Evolutionary conservation across 2,888 invertebrate genomes (phyloP).

Genomic region (Strigamia maritima): DNA sequence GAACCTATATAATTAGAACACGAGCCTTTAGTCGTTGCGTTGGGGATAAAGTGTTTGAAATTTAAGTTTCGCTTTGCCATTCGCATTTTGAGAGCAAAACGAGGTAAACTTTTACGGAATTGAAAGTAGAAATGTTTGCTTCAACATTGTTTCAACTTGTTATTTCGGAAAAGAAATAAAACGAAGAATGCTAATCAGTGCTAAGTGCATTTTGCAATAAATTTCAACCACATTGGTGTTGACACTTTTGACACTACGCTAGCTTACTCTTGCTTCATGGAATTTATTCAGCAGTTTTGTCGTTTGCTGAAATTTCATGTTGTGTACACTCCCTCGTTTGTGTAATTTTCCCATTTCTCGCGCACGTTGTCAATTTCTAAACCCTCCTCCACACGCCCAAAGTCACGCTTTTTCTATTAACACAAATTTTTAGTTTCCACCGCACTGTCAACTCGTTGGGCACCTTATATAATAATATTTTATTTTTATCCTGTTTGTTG

Average conservation of each 20-base stretch:
- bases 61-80: not conserved
- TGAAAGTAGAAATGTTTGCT: conserved; percentile 6
- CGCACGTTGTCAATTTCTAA: not conserved
- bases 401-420: not conserved
- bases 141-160: not conserved
- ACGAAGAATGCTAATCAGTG: conserved; percentile 31
- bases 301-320: conserved; percentile 19
- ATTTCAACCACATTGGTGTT: conserved; percentile 3
- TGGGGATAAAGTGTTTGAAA: conserved; percentile 9
- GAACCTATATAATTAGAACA: conserved; percentile 13
- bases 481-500: conserved; percentile 18
- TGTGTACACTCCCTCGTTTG: not conserved
- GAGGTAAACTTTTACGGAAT: not conserved
- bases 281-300: conserved; percentile 32
- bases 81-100: not conserved
- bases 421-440: not conserved
- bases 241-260: conserved; percentile 12
- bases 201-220: conserved; percentile 34
- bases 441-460: not conserved
- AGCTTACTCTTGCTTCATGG: not conserved
- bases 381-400: not conserved
- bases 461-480: conserved; percentile 21
- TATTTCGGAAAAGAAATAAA: conserved; percentile 20
- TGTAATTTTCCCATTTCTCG: not conserved
- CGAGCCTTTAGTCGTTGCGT: not conserved